phyloP scores from a whole-genome alignment of 2,888 invertebrate genomes.

The Cheilosia vernalis region DNA sequence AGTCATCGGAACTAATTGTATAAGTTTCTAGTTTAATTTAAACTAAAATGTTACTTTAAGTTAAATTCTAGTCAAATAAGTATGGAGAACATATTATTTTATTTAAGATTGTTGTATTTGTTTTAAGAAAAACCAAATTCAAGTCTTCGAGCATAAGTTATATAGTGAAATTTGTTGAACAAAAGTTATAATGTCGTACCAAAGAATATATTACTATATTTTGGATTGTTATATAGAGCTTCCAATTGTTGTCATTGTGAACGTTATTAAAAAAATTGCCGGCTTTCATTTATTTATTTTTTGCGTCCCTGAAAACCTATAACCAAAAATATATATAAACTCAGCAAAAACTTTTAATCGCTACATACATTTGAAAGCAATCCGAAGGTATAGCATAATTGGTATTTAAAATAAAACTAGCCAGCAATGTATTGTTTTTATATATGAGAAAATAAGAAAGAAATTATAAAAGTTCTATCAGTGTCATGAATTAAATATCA shows the following conservation, averaged over 20 bases:
- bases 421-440: background rate
- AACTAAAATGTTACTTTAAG: slow-evolving; percentile 41
- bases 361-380: slow-evolving; percentile 23
- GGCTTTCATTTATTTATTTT: background rate
- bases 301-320: background rate
- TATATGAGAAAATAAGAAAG: slow-evolving; percentile 8
- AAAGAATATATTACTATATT: slow-evolving; percentile 39
- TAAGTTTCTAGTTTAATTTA: slow-evolving; percentile 31
- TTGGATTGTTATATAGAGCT: slow-evolving; percentile 70
- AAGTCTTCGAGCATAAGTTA: slow-evolving; percentile 72
- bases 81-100: slow-evolving; percentile 34
- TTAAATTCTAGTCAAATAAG: slow-evolving; percentile 72
- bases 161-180: slow-evolving; percentile 49
- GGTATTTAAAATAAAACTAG: slow-evolving; percentile 59
- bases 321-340: background rate
- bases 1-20: slow-evolving; percentile 35
- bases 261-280: background rate
- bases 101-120: slow-evolving; percentile 57
- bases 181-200: slow-evolving; percentile 40
- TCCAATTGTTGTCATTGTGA: slow-evolving; percentile 53
- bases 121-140: slow-evolving; percentile 53
- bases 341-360: background rate
- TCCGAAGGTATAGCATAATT: slow-evolving; percentile 58
- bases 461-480: slow-evolving; percentile 22
- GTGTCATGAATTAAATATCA: slow-evolving; percentile 1